These are phyloP conservation scores for Pachymerium ferrugineum DNA, from an alignment of 2,888 invertebrate species.

Conservation along the genomic window DNA sequence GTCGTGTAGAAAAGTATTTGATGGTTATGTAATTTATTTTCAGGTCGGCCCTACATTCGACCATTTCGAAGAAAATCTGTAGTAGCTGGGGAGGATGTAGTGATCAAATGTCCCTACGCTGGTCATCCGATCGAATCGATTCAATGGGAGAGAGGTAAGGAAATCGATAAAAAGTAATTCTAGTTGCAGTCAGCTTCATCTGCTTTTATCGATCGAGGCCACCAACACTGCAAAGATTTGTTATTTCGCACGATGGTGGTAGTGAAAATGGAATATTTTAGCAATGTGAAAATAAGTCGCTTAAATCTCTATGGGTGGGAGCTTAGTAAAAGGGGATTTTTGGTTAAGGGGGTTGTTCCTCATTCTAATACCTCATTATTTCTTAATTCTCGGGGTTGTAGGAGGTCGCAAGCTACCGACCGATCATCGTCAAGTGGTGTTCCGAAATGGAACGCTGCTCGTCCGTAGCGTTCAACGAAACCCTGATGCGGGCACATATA, in stretches of 20 bases:
- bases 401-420: conserved; percentile 30
- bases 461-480: conserved; percentile 27
- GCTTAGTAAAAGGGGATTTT: too few species aligned
- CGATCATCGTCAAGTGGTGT: conserved; percentile 32
- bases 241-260: not conserved
- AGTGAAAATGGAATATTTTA: too few species aligned
- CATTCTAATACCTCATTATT: not conserved
- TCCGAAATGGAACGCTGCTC: conserved; percentile 29
- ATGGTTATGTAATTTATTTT: too few species aligned
- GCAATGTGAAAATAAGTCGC: too few species aligned
- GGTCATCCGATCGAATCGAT: conserved; percentile 48
- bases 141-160: conserved; percentile 47
- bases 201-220: not conserved
- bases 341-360: too few species aligned
- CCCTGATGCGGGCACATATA: conserved; percentile 25
- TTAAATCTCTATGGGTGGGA: too few species aligned
- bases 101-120: conserved; percentile 46
- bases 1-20: too few species aligned
- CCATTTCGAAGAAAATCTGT: conserved; percentile 87
- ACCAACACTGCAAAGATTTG: not conserved
- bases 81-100: conserved; percentile 45
- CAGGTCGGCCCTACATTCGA: conserved; percentile 74
- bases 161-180: conserved; percentile 20
- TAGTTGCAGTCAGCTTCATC: not conserved
- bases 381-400: not conserved